Conservation (phyloP, 2,113 vertebrate genomes). For the Gorsachius goisagi region DNA sequence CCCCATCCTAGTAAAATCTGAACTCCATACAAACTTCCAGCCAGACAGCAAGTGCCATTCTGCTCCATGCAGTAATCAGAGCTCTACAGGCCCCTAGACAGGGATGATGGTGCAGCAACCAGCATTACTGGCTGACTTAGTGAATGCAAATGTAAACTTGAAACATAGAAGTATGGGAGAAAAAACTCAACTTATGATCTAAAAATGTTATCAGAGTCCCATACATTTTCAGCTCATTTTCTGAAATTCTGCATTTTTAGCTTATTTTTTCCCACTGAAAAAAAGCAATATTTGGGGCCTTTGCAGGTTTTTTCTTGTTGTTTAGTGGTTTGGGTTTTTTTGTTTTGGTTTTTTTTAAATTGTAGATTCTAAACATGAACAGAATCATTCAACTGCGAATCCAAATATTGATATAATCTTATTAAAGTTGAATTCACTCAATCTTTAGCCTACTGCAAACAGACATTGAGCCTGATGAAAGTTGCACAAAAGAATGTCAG, state of each 20-base stretch:
- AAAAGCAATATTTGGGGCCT: accelerated
- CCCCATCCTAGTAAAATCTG: neutral
- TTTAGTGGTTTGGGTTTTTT: neutral
- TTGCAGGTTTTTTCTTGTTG: neutral
- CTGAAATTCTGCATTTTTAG: accelerated
- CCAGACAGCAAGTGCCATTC: neutral
- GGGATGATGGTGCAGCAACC: neutral
- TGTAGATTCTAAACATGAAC: neutral
- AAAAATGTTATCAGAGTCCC: neutral
- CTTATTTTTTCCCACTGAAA: accelerated
- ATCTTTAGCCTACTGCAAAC: neutral
- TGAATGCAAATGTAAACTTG: neutral
- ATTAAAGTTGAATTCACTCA: neutral
- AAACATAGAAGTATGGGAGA: neutral
- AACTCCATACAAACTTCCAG: neutral
- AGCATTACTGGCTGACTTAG: neutral
- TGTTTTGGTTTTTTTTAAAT: neutral
- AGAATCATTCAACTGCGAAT: neutral
- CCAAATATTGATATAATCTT: neutral
- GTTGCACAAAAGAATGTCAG: neutral
- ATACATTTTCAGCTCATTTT: neutral
- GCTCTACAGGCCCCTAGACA: neutral
- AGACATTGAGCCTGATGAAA: neutral
- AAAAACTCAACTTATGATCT: neutral
- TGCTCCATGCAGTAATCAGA: neutral